phyloP scores from a whole-genome alignment of 2,113 vertebrate species.

The Dasyurus viverrinus region DNA sequence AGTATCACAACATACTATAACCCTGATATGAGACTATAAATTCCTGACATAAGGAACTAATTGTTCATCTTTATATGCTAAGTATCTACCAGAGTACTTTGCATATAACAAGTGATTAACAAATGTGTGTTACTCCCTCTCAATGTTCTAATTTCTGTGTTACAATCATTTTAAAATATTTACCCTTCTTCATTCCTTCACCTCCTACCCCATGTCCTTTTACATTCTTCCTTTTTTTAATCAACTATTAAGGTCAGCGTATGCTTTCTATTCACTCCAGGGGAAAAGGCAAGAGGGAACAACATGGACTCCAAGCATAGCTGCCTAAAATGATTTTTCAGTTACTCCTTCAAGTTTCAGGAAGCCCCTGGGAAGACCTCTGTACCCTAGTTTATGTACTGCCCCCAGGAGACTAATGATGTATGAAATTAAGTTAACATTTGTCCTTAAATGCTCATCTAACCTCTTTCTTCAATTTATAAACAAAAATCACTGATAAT shows the following conservation, averaged over 20 bases:
- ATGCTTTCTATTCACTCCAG: conserved; percentile 32
- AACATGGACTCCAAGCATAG: not conserved
- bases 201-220: conserved; percentile 40
- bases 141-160: not conserved
- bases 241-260: not conserved
- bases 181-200: not conserved
- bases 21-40: not conserved
- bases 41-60: not conserved
- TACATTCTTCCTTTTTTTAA: not conserved
- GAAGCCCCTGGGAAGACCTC: not conserved
- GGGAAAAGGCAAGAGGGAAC: conserved; percentile 1
- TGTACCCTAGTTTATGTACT: not conserved
- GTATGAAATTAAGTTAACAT: not conserved
- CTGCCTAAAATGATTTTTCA: not conserved
- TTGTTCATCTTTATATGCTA: not conserved
- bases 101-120: not conserved
- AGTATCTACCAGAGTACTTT: not conserved
- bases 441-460: not conserved
- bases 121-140: not conserved
- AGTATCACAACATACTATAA: not conserved
- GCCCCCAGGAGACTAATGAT: not conserved
- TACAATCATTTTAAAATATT: not conserved
- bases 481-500: conserved; percentile 23
- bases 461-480: conserved; percentile 14
- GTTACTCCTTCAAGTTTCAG: conserved; percentile 25